Conservation (phyloP, 2,888 invertebrate species). For the Melanchra persicariae region DNA sequence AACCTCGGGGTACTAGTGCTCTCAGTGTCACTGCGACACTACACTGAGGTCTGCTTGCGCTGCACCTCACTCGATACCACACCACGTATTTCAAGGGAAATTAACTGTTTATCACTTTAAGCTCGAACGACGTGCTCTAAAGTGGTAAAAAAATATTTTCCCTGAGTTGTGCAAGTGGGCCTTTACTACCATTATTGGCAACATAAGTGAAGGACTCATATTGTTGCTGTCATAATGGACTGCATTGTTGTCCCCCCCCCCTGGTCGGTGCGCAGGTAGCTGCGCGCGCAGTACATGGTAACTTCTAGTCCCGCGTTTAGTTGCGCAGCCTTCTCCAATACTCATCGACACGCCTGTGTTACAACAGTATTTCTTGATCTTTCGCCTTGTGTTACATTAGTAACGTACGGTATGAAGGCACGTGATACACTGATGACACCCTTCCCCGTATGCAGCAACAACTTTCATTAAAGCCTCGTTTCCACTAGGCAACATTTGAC, state of each 20-base stretch:
- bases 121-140: neutral
- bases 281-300: constrained; percentile 48
- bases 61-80: neutral
- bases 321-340: constrained; percentile 74
- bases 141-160: neutral
- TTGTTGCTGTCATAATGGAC: neutral
- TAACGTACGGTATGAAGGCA: neutral
- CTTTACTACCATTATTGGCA: neutral
- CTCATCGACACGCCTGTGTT: constrained; percentile 71
- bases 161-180: too few species aligned
- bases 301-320: constrained; percentile 83
- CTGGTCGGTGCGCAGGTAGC: too few species aligned
- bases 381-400: constrained; percentile 56
- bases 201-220: neutral
- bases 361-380: constrained; percentile 64
- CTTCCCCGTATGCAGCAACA: too few species aligned
- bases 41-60: neutral
- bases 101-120: too few species aligned
- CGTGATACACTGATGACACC: constrained; percentile 9
- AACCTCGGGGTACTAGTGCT: too few species aligned
- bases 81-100: neutral
- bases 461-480: too few species aligned
- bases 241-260: neutral
- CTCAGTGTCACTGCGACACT: too few species aligned
- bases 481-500: too few species aligned